These are phyloP conservation scores for Drosophila maculinotata DNA, from an alignment of 2,888 invertebrate genomes.

Conservation along the genomic window DNA sequence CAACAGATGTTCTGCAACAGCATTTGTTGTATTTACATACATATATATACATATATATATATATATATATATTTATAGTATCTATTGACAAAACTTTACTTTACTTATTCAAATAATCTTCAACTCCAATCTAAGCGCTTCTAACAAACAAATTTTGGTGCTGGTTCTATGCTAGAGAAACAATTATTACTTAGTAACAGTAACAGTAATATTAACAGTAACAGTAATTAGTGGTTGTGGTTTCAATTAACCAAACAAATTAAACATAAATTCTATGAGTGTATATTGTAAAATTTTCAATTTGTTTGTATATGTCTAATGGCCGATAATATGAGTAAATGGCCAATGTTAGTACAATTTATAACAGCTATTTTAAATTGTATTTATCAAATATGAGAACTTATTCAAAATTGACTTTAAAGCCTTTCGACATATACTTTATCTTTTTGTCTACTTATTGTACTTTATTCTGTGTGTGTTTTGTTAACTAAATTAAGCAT, in stretches of 20 bases:
- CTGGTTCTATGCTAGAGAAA: constrained; percentile 63
- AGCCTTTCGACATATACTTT: constrained; percentile 35
- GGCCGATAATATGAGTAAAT: constrained; percentile 21
- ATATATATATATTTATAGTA: constrained; percentile 27
- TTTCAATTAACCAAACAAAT: constrained; percentile 44
- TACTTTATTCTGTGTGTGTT: constrained; percentile 46
- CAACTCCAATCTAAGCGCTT: constrained; percentile 65
- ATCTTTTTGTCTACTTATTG: constrained; percentile 34
- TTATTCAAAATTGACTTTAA: neutral
- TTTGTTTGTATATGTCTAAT: constrained; percentile 47
- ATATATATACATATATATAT: constrained; percentile 11
- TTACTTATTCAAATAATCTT: constrained; percentile 28
- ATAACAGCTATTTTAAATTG: neutral
- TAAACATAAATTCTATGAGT: constrained; percentile 41
- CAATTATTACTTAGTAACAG: constrained; percentile 25
- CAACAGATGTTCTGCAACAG: constrained; percentile 12
- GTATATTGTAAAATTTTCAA: constrained; percentile 36
- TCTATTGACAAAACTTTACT: constrained; percentile 27
- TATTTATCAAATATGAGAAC: neutral
- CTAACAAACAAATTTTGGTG: constrained; percentile 67
- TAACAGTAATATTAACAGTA: constrained; percentile 38
- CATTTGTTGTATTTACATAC: constrained; percentile 16
- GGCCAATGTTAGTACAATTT: neutral
- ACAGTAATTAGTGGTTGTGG: constrained; percentile 67
- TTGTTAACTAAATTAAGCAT: constrained; percentile 46